Conservation (phyloP, 92 coral and sea anemone genomes). For the Palythoa caribaeorum region DNA sequence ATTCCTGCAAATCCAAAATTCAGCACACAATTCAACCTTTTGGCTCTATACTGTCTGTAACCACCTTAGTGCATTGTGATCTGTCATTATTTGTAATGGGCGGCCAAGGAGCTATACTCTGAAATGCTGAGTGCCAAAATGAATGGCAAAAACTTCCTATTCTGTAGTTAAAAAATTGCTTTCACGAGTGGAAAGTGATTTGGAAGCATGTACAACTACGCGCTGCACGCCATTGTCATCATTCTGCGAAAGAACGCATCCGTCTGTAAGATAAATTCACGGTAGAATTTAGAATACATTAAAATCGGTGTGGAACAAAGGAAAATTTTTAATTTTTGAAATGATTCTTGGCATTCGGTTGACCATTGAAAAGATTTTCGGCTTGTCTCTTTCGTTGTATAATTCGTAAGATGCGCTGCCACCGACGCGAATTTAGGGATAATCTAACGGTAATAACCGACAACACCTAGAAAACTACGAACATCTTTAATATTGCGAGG, state of each 20-base stretch:
- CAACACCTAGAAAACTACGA: conserved; percentile 38
- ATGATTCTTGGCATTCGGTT: conserved; percentile 40
- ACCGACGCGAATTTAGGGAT: conserved; percentile 41
- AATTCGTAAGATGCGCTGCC: conserved; percentile 41
- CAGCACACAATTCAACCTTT: conserved; percentile 56
- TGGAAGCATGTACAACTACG: conserved; percentile 40
- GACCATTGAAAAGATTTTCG: conserved; percentile 56
- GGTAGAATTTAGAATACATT: conserved; percentile 27
- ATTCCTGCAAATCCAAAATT: conserved; percentile 51
- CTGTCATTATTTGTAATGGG: conserved; percentile 12
- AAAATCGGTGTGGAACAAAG: conserved; percentile 46
- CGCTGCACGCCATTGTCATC: conserved; percentile 34
- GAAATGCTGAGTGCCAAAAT: conserved; percentile 52
- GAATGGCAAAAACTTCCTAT: conserved; percentile 54
- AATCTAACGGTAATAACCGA: conserved; percentile 27
- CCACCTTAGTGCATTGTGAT: conserved; percentile 35
- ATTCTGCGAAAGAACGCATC: conserved; percentile 52
- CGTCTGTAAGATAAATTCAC: conserved; percentile 51
- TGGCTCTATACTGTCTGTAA: conserved; percentile 44
- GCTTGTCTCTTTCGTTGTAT: conserved; percentile 22
- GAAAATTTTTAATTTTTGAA: conserved; percentile 23
- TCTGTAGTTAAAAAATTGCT: conserved; percentile 55
- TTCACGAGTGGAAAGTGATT: conserved; percentile 35
- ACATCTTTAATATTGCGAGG: conserved; percentile 34
- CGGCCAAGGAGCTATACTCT: conserved; percentile 45